A percentile compares a stretch with the other conserved stretches of the same genome.
Conservation (phyloP, 2,797 vertebrate genomes). For the Takifugu rubripes region DNA sequence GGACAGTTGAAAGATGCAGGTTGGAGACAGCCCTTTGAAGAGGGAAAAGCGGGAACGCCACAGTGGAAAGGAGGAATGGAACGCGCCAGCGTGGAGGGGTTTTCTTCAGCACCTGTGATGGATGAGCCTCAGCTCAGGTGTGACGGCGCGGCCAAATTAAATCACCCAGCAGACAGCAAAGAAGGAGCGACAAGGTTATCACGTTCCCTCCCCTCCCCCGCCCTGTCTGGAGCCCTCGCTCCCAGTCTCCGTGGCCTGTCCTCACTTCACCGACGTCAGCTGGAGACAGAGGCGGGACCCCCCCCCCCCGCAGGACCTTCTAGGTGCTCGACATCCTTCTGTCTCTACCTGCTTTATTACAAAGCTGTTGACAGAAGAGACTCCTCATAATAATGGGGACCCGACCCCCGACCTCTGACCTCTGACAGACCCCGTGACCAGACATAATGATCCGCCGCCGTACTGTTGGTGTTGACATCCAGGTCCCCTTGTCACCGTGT, state of each 20-base stretch:
- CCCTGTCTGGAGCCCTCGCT: constrained; percentile 40
- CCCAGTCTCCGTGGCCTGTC: constrained; percentile 33
- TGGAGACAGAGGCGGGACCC: constrained; percentile 20
- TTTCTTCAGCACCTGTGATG: constrained; percentile 60
- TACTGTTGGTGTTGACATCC: constrained; percentile 55
- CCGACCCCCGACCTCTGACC: constrained; percentile 57
- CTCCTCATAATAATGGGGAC: constrained; percentile 50
- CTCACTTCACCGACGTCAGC: constrained; percentile 37
- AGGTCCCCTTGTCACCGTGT: constrained; percentile 53
- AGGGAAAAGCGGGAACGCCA: not conserved
- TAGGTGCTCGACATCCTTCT: constrained; percentile 34
- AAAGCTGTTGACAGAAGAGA: constrained; percentile 68
- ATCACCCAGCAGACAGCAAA: constrained; percentile 71
- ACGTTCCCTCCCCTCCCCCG: constrained; percentile 37
- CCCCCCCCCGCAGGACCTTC: constrained; percentile 1
- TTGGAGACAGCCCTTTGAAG: constrained; percentile 9
- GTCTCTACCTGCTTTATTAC: constrained; percentile 55
- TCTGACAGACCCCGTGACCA: constrained; percentile 48
- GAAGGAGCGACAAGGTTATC: constrained; percentile 73
- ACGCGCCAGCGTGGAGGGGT: constrained; percentile 27
- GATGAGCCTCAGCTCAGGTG: constrained; percentile 70
- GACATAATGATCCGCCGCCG: constrained; percentile 53
- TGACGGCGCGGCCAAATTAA: constrained; percentile 69
- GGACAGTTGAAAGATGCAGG: not conserved
- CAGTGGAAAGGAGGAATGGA: constrained; percentile 21